Percentiles rank a stretch among this genome's conserved stretches.
phyloP scores from a whole-genome alignment of 2,113 vertebrate genomes.

The Forbesichthys papilliferus region DNA sequence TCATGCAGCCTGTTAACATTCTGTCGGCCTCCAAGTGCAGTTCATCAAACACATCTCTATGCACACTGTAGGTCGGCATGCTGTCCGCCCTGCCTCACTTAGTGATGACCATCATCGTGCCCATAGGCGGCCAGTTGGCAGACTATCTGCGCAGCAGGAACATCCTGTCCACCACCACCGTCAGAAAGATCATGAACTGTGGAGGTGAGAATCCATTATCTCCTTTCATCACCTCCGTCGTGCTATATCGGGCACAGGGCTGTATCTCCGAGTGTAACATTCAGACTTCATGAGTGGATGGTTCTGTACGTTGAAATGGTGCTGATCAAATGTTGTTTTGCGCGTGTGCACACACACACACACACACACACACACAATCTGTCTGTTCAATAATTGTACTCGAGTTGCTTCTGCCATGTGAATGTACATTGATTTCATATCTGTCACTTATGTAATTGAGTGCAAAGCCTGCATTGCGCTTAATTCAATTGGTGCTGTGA shows the following conservation, averaged over 20 bases:
- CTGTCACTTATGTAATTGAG: conserved; percentile 58
- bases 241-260: too few species aligned
- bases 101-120: conserved; percentile 99
- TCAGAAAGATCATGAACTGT: conserved; percentile 99
- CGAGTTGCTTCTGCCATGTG: conserved; percentile 35
- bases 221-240: neutral
- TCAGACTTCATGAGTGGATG: neutral
- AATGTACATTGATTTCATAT: conserved; percentile 65
- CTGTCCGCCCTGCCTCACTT: conserved; percentile 94
- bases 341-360: too few species aligned
- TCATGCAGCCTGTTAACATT: neutral
- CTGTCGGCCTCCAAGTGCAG: neutral
- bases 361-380: neutral
- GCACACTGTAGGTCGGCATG: conserved; percentile 86
- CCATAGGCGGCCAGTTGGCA: conserved; percentile 95
- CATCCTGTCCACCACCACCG: conserved; percentile 93
- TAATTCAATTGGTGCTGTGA: conserved; percentile 65
- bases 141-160: conserved; percentile 91
- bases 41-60: conserved; percentile 4
- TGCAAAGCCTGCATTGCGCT: conserved; percentile 42
- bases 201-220: conserved; percentile 82
- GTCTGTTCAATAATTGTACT: conserved; percentile 33
- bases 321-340: neutral
- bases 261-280: too few species aligned
- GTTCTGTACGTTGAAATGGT: conserved; percentile 10